Base-by-base conservation (phyloP, 2,888 invertebrate species). In the Dinocampus coccinellae region DNA sequence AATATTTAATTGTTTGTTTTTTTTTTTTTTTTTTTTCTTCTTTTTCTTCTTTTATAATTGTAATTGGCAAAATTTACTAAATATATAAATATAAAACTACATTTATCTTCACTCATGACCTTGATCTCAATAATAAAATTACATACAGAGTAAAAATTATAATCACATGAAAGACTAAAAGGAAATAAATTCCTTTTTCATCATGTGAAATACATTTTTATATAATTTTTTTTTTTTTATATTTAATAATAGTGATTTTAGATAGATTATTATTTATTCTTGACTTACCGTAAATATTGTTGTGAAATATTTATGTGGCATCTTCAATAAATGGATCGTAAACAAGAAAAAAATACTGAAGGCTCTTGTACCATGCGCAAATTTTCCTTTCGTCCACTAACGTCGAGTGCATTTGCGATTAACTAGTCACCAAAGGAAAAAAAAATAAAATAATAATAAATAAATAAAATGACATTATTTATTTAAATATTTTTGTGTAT, bases 361-460 rank as follows among this genome's bases (percentile, higher is more conserved):
- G 60, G 58, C 63, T 53, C n/a, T 75, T 62, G 67, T 70, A 75
- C 74, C 76, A 75, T 24, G 70, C 74, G 52, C 75, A 74, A 74
- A 74, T 75, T 75, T 72, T 73, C 52, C 33, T 61, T 67, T 74
- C 63, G 55, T 70, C 70, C 58, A 65, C 42, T n/a, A 69, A 72
- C 10, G 65, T 47, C 13, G 52, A 53, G 73, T 73, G 70, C 76
- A 76, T 76, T 76, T 76, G 76, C 74, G 64, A 47, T 47, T 70
- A 36, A 63, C 26, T n/a, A 13, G 55, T 58, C 64, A 72, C 68
- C 42, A 29, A 60, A 67, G 47, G 57, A 22, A 66, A 62, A 66
- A 65, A 63, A 53, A 61, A 70, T n/a, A n/a, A n/a, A n/a, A n/a
- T n/a, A n/a, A n/a, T n/a, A n/a, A n/a, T n/a, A n/a, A n/a, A n/a